Percentiles rank a stretch among this genome's conserved stretches.
Conservation (phyloP, 2,113 vertebrate species). For the Tamias sibiricus region DNA sequence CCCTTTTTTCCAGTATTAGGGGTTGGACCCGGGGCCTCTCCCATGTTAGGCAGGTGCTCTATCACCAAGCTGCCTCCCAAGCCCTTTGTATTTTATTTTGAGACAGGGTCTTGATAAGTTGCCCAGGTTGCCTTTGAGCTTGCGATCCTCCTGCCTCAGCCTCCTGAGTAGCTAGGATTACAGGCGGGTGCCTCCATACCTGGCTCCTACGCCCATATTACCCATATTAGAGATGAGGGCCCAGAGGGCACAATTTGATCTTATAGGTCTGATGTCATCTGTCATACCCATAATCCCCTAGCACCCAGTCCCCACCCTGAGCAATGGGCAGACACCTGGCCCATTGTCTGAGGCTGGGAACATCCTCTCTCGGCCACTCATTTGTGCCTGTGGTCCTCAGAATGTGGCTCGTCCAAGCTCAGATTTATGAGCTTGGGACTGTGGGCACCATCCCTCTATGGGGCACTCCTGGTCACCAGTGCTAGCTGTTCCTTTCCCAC, state of each 20-base stretch:
- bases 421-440: background rate
- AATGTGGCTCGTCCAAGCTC: background rate
- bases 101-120: too few species aligned
- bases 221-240: background rate
- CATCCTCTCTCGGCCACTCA: background rate
- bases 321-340: background rate
- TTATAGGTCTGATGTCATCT: background rate
- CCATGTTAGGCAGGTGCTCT: too few species aligned
- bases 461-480: background rate
- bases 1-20: too few species aligned
- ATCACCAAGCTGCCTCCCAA: too few species aligned
- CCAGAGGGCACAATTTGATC: too few species aligned
- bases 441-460: background rate
- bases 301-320: background rate
- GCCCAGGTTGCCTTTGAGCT: too few species aligned
- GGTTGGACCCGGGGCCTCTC: too few species aligned
- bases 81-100: too few species aligned
- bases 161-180: too few species aligned
- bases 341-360: background rate
- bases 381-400: background rate
- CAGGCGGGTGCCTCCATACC: too few species aligned
- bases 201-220: too few species aligned
- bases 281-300: accelerated
- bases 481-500: background rate
- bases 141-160: too few species aligned